Evolutionary conservation across 2,888 invertebrate genomes (phyloP), one percentile per base, ranked within the genome.

Genomic region (Drosophila nr. medialis): DNA sequence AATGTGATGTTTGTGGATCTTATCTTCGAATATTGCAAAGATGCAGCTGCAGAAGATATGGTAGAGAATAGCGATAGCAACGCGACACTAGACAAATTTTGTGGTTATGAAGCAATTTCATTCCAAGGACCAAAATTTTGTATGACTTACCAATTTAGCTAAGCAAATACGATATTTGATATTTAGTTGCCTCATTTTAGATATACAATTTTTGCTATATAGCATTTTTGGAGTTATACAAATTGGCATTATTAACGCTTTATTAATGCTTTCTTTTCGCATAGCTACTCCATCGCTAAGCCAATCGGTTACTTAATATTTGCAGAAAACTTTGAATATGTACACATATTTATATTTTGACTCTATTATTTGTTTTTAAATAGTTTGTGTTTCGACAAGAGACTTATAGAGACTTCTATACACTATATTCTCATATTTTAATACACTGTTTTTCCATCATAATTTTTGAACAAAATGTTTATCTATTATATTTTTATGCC

Each of bases 381-480:
- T 42, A 0, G 11, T 1, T 21, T 42, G 40, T 21, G 21, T 21
- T 40, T n/a, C 11, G 11, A 21, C 21, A 21, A 4, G 11, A 21
- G n/a, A n/a, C n/a, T n/a, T n/a, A n/a, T n/a, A n/a, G n/a, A 2
- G 0, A 21, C 1, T 11, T 40, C n/a, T n/a, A n/a, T 11, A 10
- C n/a, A 38, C 8, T 38, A 8, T n/a, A n/a, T 8, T 4, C 1
- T 40, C 38, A 1, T 40, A 40, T 40, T n/a, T n/a, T 0, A 40
- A 0, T 8, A 3, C 10, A 40, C 0, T 4, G 8, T 0, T n/a
- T n/a, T n/a, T 11, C 5, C 1, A 21, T 5, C 2, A 11, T 5
- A 11, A n/a, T 40, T 21, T 11, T 40, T 11, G 0, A 21, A 21
- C 21, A 21, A 21, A 5, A 11, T n/a, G 4, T 5, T 21, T 21